Percentiles rank a stretch among this genome's conserved stretches.
Conservation (phyloP, 2,888 invertebrate species). For the Glyphotaelius pellucidus region DNA sequence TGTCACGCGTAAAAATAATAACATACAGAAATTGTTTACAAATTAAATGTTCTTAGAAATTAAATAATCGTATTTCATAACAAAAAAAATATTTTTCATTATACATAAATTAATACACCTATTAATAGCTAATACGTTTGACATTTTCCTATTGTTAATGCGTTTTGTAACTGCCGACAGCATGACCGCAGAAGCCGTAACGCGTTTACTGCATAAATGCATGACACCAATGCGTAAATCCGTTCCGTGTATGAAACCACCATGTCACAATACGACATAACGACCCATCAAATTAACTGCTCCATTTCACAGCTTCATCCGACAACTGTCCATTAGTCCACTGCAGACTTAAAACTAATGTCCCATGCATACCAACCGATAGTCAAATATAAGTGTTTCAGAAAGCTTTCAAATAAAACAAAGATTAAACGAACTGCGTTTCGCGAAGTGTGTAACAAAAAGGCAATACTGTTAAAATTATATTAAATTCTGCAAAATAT, state of each 20-base stretch:
- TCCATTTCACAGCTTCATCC: conserved; percentile 5
- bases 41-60: too few species aligned
- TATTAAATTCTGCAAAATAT: not conserved
- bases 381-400: not conserved
- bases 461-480: not conserved
- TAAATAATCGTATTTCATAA: too few species aligned
- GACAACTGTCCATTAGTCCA: not conserved
- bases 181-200: not conserved
- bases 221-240: conserved; percentile 10
- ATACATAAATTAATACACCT: too few species aligned
- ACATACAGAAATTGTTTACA: too few species aligned
- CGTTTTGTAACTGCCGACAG: not conserved
- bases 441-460: not conserved
- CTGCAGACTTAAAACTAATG: not conserved
- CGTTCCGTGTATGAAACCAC: not conserved
- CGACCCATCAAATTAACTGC: conserved; percentile 18
- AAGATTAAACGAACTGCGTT: not conserved
- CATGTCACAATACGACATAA: conserved; percentile 13
- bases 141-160: not conserved
- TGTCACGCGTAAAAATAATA: too few species aligned
- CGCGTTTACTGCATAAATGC: not conserved
- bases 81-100: too few species aligned
- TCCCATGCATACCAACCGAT: not conserved
- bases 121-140: too few species aligned
- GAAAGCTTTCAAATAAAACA: not conserved